Conservation (phyloP, 2,113 vertebrate genomes). For the Circaetus cinerascens region DNA sequence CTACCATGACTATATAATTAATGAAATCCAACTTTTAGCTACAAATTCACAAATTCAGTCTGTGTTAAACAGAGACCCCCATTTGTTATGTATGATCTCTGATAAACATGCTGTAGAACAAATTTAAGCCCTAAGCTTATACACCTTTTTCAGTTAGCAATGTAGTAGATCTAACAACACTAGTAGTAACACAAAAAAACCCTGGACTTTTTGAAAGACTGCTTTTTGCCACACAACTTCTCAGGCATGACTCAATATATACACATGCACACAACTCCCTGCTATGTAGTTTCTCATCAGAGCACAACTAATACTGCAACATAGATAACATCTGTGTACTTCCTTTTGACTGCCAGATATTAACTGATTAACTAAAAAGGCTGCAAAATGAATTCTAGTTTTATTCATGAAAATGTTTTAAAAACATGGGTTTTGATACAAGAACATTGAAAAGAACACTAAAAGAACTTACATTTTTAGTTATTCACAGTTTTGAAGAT, state of each 20-base stretch:
- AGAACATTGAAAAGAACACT: not conserved
- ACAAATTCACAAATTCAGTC: not conserved
- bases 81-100: not conserved
- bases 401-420: not conserved
- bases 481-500: not conserved
- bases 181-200: rapidly evolving
- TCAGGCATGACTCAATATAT: not conserved
- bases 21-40: not conserved
- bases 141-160: not conserved
- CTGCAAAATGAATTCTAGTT: not conserved
- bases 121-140: not conserved
- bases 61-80: not conserved
- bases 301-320: not conserved
- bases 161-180: not conserved
- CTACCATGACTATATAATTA: not conserved
- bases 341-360: not conserved
- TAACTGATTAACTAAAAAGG: not conserved
- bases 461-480: not conserved
- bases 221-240: not conserved
- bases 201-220: not conserved
- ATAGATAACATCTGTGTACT: not conserved
- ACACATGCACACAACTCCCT: not conserved
- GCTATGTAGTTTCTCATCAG: not conserved
- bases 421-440: not conserved
- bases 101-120: not conserved